Conservation (phyloP, 2,113 vertebrate genomes). For the Caloenas nicobarica region DNA sequence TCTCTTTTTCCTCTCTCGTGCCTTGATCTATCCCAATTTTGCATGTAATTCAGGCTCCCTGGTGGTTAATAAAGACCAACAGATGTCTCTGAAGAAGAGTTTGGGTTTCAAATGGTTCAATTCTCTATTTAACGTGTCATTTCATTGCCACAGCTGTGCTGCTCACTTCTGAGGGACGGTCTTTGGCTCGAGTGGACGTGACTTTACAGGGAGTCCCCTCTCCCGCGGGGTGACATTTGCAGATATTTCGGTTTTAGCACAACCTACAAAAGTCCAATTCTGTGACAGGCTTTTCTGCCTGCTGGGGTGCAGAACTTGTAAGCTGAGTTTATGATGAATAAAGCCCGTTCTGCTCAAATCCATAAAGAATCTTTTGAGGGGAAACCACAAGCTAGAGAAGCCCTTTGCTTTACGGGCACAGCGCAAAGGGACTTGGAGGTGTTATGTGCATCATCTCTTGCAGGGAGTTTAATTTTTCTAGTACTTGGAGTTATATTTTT, state of each 20-base stretch:
- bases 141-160: not conserved
- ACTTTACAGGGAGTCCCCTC: not conserved
- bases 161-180: not conserved
- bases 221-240: not conserved
- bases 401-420: not conserved
- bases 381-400: no score
- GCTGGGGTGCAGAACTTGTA: not conserved
- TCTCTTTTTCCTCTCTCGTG: not conserved
- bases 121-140: not conserved
- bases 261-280: not conserved
- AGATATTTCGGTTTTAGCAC: not conserved
- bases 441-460: accelerated
- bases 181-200: not conserved
- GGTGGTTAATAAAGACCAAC: not conserved
- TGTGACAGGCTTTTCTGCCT: not conserved
- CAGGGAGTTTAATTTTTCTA: not conserved
- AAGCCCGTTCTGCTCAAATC: not conserved
- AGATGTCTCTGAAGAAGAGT: not conserved
- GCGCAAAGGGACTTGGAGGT: accelerated
- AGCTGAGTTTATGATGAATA: not conserved
- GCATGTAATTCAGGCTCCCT: not conserved
- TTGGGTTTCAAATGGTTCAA: not conserved
- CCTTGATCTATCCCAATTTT: not conserved
- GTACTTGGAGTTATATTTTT: not conserved
- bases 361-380: not conserved